Evolutionary conservation across 2,113 vertebrate genomes (phyloP).

Genomic region (Capreolus pygargus): DNA sequence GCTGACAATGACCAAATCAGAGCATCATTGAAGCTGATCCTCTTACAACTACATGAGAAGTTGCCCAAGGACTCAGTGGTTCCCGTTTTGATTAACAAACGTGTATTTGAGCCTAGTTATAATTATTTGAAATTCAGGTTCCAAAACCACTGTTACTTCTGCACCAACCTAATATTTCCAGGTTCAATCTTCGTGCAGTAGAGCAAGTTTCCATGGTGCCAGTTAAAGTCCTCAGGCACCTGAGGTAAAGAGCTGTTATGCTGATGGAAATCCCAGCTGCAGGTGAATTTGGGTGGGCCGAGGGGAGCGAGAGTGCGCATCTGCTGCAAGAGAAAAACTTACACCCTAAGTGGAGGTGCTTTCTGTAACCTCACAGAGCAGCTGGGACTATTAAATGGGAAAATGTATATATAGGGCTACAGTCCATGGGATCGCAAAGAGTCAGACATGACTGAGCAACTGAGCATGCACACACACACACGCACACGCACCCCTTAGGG

Average conservation of each 20-base stretch:
- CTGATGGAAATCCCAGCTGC: not conserved
- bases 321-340: not conserved
- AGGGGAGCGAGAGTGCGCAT: not conserved
- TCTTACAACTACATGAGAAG: fast-evolving
- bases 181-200: not conserved
- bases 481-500: not conserved
- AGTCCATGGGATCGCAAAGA: not conserved
- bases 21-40: not conserved
- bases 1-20: not conserved
- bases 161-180: not conserved
- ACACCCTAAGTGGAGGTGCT: not conserved
- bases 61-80: not conserved
- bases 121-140: not conserved
- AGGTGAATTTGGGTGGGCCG: not conserved
- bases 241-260: not conserved
- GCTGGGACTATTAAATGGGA: not conserved
- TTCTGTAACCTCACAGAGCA: not conserved
- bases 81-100: not conserved
- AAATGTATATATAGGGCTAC: not conserved
- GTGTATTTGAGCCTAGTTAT: not conserved
- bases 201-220: not conserved
- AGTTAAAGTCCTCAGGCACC: not conserved
- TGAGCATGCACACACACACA: fast-evolving
- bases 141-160: not conserved
- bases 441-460: not conserved